Evolutionary conservation across 2,888 invertebrate species (phyloP).

Genomic region (Tribolium freemani): DNA sequence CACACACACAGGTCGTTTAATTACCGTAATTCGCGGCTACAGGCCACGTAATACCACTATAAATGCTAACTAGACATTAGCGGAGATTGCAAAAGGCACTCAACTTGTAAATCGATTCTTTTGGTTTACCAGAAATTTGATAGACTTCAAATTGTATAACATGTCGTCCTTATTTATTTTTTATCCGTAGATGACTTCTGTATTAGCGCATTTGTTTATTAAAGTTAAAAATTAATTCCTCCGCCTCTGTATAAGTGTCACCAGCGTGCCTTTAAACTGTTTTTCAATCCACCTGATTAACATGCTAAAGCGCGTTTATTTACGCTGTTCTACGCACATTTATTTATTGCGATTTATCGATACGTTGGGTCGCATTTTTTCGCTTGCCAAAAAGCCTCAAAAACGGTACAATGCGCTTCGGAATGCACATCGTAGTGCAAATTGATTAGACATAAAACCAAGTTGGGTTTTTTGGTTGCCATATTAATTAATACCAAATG

Average conservation of each 20-base stretch:
- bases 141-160: too few species aligned
- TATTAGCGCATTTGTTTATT: not conserved
- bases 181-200: not conserved
- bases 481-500: constrained; percentile 4
- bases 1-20: not conserved
- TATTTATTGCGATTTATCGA: too few species aligned
- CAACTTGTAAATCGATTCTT: too few species aligned
- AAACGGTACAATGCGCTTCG: not conserved
- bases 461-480: constrained; percentile 13
- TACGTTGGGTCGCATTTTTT: too few species aligned
- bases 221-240: not conserved
- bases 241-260: not conserved
- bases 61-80: not conserved
- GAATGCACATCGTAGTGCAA: constrained; percentile 24
- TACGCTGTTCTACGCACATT: constrained; percentile 10
- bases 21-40: not conserved
- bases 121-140: too few species aligned
- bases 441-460: constrained; percentile 27
- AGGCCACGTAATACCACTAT: not conserved
- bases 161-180: too few species aligned
- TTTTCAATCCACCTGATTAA: constrained; percentile 1
- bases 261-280: not conserved
- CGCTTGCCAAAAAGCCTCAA: too few species aligned
- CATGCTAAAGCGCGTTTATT: constrained; percentile 22
- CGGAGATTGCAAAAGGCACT: not conserved